Percentiles rank a stretch among this genome's conserved stretches.
These are phyloP conservation scores for Neotragus pygmaeus DNA, from an alignment of 2,113 vertebrate genomes.

Conservation along the genomic window DNA sequence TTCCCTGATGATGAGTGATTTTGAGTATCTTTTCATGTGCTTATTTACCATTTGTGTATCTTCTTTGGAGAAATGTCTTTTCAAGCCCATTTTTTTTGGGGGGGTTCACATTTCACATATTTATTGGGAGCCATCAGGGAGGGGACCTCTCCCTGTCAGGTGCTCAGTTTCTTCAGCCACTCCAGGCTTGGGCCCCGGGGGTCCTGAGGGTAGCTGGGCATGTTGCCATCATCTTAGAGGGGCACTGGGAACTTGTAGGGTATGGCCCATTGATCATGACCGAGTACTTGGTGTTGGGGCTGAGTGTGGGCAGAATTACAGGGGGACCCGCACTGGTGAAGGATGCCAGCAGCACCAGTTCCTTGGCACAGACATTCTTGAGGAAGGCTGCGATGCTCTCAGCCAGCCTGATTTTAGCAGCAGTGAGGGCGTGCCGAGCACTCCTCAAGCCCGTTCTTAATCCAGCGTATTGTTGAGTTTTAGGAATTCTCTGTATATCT, in stretches of 20 bases:
- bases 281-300: slow-evolving; percentile 77
- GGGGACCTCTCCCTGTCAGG: neutral
- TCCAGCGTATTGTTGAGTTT: neutral
- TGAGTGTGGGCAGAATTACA: neutral
- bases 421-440: neutral
- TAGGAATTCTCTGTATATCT: neutral
- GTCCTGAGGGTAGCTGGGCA: slow-evolving; percentile 86
- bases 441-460: neutral
- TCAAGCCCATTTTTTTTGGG: neutral
- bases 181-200: slow-evolving; percentile 81
- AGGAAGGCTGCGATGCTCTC: neutral
- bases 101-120: neutral
- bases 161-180: slow-evolving; percentile 86
- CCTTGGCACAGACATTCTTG: neutral
- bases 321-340: neutral
- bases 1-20: neutral
- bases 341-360: neutral
- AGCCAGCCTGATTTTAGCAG: neutral
- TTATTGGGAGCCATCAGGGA: neutral
- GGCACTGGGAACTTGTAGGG: slow-evolving; percentile 92
- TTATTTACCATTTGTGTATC: neutral
- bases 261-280: slow-evolving; percentile 77
- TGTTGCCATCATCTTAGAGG: slow-evolving; percentile 87
- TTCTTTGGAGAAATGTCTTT: neutral
- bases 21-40: neutral